Evolutionary conservation across 2,797 vertebrate species (phyloP).

Genomic region (Tiaroga cobitis): DNA sequence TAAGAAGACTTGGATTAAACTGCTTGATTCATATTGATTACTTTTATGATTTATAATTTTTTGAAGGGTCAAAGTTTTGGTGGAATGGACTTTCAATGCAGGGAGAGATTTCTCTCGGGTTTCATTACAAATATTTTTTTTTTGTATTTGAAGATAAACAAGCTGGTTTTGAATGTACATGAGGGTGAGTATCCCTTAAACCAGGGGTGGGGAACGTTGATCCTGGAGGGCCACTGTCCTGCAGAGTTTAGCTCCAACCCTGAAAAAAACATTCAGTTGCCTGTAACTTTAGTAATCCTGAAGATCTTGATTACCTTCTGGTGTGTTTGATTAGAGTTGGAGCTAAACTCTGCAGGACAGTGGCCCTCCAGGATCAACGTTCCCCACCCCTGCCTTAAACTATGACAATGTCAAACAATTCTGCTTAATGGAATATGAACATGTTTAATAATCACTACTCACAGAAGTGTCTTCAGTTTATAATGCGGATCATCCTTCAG

Average conservation of each 20-base stretch:
- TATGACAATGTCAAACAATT: background rate
- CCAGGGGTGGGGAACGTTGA: too few relatives aligned
- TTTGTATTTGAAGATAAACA: background rate
- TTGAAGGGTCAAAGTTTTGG: background rate
- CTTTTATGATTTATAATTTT: background rate
- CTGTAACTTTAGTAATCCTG: too few relatives aligned
- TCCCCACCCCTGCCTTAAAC: too few relatives aligned
- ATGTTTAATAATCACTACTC: slow-evolving; percentile 4
- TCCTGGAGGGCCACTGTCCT: too few relatives aligned
- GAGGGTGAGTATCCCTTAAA: background rate
- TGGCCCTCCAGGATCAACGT: too few relatives aligned
- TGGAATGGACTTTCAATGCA: background rate
- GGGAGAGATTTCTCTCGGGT: background rate
- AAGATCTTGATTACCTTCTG: too few relatives aligned
- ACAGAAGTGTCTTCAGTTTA: background rate
- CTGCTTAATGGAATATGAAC: background rate
- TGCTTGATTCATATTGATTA: background rate
- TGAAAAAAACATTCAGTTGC: too few relatives aligned
- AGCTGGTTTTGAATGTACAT: background rate
- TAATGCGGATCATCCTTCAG: background rate
- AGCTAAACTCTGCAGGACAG: too few relatives aligned
- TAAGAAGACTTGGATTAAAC: too few relatives aligned
- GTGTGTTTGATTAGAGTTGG: too few relatives aligned
- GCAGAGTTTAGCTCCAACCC: too few relatives aligned
- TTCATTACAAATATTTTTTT: background rate